Base-by-base conservation (phyloP, 2,797 vertebrate genomes). In the Podarcis siculus region DNA sequence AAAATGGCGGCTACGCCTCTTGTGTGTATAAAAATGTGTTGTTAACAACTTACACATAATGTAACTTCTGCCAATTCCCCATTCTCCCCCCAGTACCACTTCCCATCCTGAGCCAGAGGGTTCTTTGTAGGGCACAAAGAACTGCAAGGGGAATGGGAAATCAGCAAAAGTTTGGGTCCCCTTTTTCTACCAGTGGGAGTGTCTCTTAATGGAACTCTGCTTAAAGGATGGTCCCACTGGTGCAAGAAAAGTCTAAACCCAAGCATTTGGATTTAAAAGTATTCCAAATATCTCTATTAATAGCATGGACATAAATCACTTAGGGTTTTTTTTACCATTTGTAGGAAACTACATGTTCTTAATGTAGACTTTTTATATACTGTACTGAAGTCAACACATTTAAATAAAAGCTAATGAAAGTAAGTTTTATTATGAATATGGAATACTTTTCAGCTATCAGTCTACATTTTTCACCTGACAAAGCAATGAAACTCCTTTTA, bases 401-500 rank as follows among this genome's bases (percentile, higher is more conserved):
- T 72, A n/a, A 9, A 32, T 39, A 80, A 32, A 30, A 8, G 69
- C 71, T 81, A 37, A 49, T 55, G 39, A 75, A 67, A 77, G 45
- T 23, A 58, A 25, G 9, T 82, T 86, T 82, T 42, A 58, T 8
- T 23, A 82, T 69, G 32, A 78, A 23, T 67, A 71, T 61, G 30
- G 23, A 13, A 82, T 23, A 79, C 42, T n/a, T 71, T 89, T 78
- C 79, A 12, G 17, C 8, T 37, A 83, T 64, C 78, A 49, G 85
- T 23, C 8, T 25, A 67, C 39, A 86, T 88, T 86, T 73, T 71
- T 66, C 88, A 91, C 32, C 87, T 91, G 86, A 91, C 19, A 88
- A 64, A 91, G 85, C 86, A 93, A 77, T 79, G 58, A 61, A 82
- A 90, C 85, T 55, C 82, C 15, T 79, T 89, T 90, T 79, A 85